Base-by-base conservation (phyloP, 1,140 invertebrate species). In the Camponotus vicinus region DNA sequence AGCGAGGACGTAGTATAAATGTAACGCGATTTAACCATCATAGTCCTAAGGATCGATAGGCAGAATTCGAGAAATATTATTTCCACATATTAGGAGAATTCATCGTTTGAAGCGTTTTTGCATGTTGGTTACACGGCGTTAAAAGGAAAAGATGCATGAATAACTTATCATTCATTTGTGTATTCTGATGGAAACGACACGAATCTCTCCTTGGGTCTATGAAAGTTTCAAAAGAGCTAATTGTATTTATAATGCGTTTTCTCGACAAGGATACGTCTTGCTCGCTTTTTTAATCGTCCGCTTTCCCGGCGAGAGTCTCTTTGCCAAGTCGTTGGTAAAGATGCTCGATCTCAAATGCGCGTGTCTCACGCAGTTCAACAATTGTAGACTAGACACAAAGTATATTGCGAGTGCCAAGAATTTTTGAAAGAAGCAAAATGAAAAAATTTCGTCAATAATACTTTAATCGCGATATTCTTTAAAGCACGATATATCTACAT, bases 41-140 rank as follows among this genome's bases (percentile, higher is more conserved):
- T 82, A 82, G 79, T 11, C 52, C 67, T 82, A 82, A 82, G 52
- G 18, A 82, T 82, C 18, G 52, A 71, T 80, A 82, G 67, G n/a
- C 64, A 70, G 45, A 49, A 71, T 52, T 66, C 3, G 32, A 52
- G 18, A 66, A 70, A 77, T 63, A 45, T 78, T 27, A 40, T 32
- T 78, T 52, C 27, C 18, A 57, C 21, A 76, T 52, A 27, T 52
- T 49, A 27, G 7, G 37, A 57, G 27, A 79, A 75, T 75, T 27
- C 63, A 37, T 40, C 34, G 32, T 80, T 87, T 32, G n/a, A 78
- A 75, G 15, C 66, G 13, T 70, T 89, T 59, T 85, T 86, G 67
- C 59, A 21, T n/a, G 13, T 82, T 79, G 49, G 13, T 78, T 27
- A 27, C 27, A 61, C 32, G 49, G 52, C 37, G 37, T 1, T 13